Percentiles rank a stretch among this genome's conserved stretches.
Evolutionary conservation across 2,797 vertebrate species (phyloP).

Genomic region (Gallinago solitaria): DNA sequence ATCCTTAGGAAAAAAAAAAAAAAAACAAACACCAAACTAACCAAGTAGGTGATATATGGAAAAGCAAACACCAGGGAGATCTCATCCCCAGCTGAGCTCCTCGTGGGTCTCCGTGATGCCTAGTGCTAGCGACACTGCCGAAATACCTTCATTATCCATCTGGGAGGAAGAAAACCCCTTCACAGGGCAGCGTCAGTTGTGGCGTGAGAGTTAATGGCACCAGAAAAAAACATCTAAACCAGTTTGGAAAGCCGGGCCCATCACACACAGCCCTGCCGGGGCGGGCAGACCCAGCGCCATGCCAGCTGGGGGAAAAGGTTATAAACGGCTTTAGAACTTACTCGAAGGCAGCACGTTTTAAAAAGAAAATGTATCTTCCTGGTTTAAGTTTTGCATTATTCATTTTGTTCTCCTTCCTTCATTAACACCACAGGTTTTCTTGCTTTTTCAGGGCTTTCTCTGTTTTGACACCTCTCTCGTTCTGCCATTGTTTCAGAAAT

Average conservation of each 20-base stretch:
- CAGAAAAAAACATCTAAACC: neutral
- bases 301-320: neutral
- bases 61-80: neutral
- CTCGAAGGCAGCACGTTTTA: too few relatives aligned
- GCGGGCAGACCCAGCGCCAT: neutral
- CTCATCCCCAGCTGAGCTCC: neutral
- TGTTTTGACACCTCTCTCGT: neutral
- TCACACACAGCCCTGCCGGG: neutral
- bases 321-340: neutral
- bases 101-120: accelerated
- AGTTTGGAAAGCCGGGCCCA: neutral
- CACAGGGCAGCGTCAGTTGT: accelerated
- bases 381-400: neutral
- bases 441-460: neutral
- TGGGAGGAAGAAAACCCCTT: neutral
- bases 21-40: too few relatives aligned
- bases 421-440: neutral
- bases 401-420: neutral
- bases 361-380: neutral
- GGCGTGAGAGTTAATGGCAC: neutral
- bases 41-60: neutral
- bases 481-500: neutral
- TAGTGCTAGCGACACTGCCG: neutral
- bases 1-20: neutral
- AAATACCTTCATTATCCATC: neutral